Percentiles rank a stretch among this genome's conserved stretches.
Evolutionary conservation across 2,113 vertebrate species (phyloP).

Genomic region (Nansenia antarctica): DNA sequence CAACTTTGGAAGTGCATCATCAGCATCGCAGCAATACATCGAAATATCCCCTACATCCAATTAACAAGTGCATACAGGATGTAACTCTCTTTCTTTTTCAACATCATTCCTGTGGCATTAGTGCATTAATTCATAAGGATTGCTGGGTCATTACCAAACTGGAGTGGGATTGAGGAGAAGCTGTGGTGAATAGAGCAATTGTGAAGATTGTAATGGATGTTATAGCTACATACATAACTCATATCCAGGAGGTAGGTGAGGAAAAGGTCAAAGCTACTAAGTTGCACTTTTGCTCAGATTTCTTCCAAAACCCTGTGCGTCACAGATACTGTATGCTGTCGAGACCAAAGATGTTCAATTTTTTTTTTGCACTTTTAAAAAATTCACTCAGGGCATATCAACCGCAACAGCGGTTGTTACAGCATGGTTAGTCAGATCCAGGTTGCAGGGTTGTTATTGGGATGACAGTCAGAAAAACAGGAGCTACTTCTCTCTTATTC

Average conservation of each 20-base stretch:
- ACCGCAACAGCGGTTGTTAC: slow-evolving; percentile 70
- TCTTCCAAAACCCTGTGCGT: slow-evolving; percentile 22
- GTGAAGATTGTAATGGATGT: slow-evolving; percentile 49
- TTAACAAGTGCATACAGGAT: slow-evolving; percentile 16
- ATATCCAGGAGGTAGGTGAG: slow-evolving; percentile 40
- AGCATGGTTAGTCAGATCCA: slow-evolving; percentile 63
- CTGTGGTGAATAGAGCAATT: slow-evolving; percentile 43
- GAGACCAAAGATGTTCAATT: slow-evolving; percentile 2
- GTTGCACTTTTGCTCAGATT: slow-evolving; percentile 13
- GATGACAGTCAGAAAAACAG: slow-evolving; percentile 81
- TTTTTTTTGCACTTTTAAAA: slow-evolving; percentile 39
- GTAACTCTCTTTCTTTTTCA: slow-evolving; percentile 32
- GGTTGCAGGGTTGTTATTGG: slow-evolving; percentile 75
- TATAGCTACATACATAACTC: slow-evolving; percentile 38
- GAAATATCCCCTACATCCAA: no score
- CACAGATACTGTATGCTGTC: background rate
- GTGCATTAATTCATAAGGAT: slow-evolving; percentile 43
- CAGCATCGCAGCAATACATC: no score
- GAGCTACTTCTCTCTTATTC: slow-evolving; percentile 86
- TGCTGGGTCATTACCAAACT: slow-evolving; percentile 37
- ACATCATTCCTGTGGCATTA: slow-evolving; percentile 41
- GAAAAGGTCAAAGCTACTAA: slow-evolving; percentile 45
- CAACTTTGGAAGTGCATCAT: no score
- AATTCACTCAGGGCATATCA: slow-evolving; percentile 27
- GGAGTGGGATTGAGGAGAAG: slow-evolving; percentile 18